phyloP scores from a whole-genome alignment of 2,888 invertebrate genomes.

The Pseudoips prasinana region DNA sequence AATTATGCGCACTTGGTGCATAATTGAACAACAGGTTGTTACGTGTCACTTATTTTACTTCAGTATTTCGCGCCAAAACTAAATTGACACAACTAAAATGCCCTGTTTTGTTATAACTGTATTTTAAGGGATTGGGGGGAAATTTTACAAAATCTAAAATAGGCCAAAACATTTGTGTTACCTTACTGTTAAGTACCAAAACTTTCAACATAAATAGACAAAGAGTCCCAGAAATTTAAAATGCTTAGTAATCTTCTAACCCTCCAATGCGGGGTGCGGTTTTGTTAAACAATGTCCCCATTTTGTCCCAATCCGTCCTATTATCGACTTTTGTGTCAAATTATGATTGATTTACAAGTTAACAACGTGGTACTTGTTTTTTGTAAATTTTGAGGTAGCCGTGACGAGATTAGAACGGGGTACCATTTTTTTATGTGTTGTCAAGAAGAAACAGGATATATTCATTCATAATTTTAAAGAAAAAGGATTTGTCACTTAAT shows the following conservation, averaged over 20 bases:
- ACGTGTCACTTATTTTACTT: too few species aligned
- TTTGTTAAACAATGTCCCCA: slow-evolving; percentile 29
- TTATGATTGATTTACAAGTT: slow-evolving; percentile 38
- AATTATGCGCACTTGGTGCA: too few species aligned
- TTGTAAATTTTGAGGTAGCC: slow-evolving; percentile 39
- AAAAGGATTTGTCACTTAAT: too few species aligned
- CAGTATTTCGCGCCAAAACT: too few species aligned
- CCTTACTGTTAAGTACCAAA: too few species aligned
- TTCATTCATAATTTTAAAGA: slow-evolving; percentile 10
- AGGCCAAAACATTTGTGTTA: too few species aligned
- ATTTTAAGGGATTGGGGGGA: too few species aligned
- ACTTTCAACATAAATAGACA: not conserved
- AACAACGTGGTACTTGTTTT: slow-evolving; percentile 15
- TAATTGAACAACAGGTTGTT: too few species aligned
- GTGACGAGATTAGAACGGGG: slow-evolving; percentile 40
- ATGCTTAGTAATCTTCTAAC: slow-evolving; percentile 27
- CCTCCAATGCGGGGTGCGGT: slow-evolving; percentile 25
- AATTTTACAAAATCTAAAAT: too few species aligned
- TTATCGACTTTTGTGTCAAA: slow-evolving; percentile 19
- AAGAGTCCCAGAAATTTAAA: slow-evolving; percentile 11
- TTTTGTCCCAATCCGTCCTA: slow-evolving; percentile 21
- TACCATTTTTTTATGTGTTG: slow-evolving; percentile 6
- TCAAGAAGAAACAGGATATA: slow-evolving; percentile 9
- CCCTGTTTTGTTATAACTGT: too few species aligned
- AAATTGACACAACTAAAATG: too few species aligned